Conservation (phyloP, 2,113 vertebrate genomes). For the Myanophis thanlyinensis region DNA sequence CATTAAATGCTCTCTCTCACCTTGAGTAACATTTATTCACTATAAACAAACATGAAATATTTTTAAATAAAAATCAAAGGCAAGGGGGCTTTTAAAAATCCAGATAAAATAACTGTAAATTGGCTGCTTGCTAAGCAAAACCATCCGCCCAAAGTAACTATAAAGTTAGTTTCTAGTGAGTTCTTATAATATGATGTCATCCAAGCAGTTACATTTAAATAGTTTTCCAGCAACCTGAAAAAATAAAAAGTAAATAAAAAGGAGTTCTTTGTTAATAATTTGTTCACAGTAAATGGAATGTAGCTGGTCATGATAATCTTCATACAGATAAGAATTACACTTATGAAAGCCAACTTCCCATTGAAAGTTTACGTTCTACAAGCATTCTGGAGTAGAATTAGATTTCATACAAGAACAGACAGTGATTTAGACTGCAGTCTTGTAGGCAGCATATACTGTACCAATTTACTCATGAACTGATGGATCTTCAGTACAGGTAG, state of each 20-base stretch:
- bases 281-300: constrained; percentile 45
- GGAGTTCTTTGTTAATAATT: constrained; percentile 35
- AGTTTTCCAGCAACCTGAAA: constrained; percentile 31
- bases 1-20: constrained; percentile 27
- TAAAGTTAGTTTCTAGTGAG: constrained; percentile 28
- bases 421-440: too few species aligned
- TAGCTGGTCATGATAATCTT: not conserved
- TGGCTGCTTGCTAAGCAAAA: not conserved
- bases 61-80: constrained; percentile 8
- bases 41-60: constrained; percentile 46
- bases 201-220: constrained; percentile 22
- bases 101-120: not conserved
- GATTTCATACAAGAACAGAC: not conserved
- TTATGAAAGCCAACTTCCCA: not conserved
- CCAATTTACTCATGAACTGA: not conserved
- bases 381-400: not conserved
- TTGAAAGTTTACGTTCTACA: not conserved
- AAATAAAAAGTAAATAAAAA: not conserved
- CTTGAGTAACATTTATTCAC: constrained; percentile 20
- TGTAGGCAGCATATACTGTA: not conserved
- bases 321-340: not conserved
- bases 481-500: not conserved
- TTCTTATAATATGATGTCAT: constrained; percentile 52
- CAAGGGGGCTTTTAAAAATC: not conserved
- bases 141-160: constrained; percentile 36